Conservation (phyloP, 64 coral and sea anemone genomes). For the Stylophora pistillata region DNA sequence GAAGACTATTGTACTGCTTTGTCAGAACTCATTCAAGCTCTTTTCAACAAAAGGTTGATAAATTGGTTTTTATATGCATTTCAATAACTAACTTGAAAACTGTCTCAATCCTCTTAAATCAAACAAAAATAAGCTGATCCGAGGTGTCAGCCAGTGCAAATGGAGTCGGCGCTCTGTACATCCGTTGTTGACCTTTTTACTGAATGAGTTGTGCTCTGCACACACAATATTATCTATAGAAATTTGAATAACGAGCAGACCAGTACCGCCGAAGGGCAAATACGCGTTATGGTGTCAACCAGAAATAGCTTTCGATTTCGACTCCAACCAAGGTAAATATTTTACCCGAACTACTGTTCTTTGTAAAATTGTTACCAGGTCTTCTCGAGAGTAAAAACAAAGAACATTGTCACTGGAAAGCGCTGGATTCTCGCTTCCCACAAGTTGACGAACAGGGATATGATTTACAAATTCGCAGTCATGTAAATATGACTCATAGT, state of each 20-base stretch:
- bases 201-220: neutral
- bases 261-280: slow-evolving; percentile 12
- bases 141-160: slow-evolving; percentile 11
- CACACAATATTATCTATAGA: neutral
- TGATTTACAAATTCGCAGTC: slow-evolving; percentile 18
- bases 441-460: neutral
- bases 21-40: neutral
- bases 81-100: neutral
- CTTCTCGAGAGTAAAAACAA: slow-evolving; percentile 10
- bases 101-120: neutral
- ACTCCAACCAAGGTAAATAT: slow-evolving; percentile 21
- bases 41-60: neutral
- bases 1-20: neutral
- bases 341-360: neutral
- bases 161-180: neutral
- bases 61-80: neutral
- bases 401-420: neutral
- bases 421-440: slow-evolving; percentile 8
- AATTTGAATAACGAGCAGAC: slow-evolving; percentile 49
- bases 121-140: neutral
- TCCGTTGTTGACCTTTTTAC: slow-evolving; percentile 27
- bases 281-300: neutral
- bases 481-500: slow-evolving; percentile 35
- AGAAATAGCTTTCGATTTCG: slow-evolving; percentile 20
- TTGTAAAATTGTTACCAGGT: slow-evolving; percentile 45